Evolutionary conservation across 2,888 invertebrate species (phyloP).

Genomic region (Schizotus pectinicornis): DNA sequence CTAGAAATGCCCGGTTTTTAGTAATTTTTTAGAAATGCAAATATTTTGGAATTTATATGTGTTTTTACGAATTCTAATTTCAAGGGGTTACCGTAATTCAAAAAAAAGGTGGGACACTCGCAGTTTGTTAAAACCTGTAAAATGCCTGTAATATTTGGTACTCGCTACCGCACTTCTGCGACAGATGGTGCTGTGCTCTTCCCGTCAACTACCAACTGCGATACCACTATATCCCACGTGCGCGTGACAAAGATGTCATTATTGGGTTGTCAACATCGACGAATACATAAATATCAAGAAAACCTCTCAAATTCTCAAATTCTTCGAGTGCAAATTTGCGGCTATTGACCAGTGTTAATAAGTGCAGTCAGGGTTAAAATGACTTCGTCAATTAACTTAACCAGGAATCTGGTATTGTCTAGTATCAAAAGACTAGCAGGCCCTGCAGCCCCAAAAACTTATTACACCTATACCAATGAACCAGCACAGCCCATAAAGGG

Average conservation of each 20-base stretch:
- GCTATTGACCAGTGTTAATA: neutral
- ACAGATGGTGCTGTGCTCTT: neutral
- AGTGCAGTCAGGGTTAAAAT: too few species aligned
- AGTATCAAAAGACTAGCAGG: conserved; percentile 12
- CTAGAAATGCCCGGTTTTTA: too few species aligned
- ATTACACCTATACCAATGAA: conserved; percentile 81
- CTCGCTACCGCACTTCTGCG: too few species aligned
- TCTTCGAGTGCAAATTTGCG: conserved; percentile 6
- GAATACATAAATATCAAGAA: conserved; percentile 14
- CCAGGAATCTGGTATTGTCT: conserved; percentile 5
- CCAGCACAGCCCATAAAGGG: conserved; percentile 79
- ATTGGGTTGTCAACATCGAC: conserved; percentile 12
- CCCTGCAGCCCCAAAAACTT: conserved; percentile 61
- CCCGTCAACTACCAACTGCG: neutral
- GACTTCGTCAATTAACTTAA: too few species aligned
- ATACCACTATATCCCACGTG: neutral
- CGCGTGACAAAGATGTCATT: neutral
- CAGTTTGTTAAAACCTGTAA: too few species aligned
- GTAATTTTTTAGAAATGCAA: too few species aligned
- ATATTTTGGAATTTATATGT: too few species aligned
- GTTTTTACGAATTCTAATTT: too few species aligned
- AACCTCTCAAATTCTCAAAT: neutral
- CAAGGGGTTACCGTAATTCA: too few species aligned
- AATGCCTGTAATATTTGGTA: too few species aligned
- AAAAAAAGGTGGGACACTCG: too few species aligned